Percentiles rank a stretch among this genome's conserved stretches.
Evolutionary conservation across 2,888 invertebrate species (phyloP).

Genomic region (Pollenia angustigena): DNA sequence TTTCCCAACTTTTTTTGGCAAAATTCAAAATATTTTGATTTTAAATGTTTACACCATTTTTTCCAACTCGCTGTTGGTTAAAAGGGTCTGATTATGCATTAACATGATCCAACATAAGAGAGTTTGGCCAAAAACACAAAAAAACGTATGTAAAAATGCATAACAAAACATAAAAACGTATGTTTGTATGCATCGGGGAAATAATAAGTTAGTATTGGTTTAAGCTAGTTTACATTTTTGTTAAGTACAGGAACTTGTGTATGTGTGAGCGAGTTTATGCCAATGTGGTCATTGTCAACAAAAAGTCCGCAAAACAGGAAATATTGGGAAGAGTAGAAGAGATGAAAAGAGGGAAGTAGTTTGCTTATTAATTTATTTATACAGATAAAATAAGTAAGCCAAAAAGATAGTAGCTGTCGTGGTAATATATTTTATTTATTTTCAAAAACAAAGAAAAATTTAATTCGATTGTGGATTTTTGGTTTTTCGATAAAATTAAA

Average conservation of each 20-base stretch:
- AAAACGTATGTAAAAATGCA: constrained; percentile 19
- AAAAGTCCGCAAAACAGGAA: constrained; percentile 30
- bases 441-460: background rate
- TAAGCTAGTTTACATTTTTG: constrained; percentile 29
- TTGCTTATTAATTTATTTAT: background rate
- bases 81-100: constrained; percentile 66
- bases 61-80: constrained; percentile 1
- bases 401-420: constrained; percentile 5
- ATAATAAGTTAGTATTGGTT: constrained; percentile 25
- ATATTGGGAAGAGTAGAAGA: background rate
- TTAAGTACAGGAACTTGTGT: background rate
- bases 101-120: constrained; percentile 36
- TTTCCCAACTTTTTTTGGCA: constrained; percentile 10
- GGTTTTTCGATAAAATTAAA: too few species aligned
- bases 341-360: background rate
- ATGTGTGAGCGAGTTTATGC: constrained; percentile 15
- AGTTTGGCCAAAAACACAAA: background rate
- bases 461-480: background rate
- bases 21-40: constrained; percentile 9
- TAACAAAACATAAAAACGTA: constrained; percentile 19
- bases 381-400: constrained; percentile 3
- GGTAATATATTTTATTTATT: constrained; percentile 6
- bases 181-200: background rate
- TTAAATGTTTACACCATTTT: background rate
- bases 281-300: constrained; percentile 49